Percentiles rank a stretch among this genome's conserved stretches.
These are phyloP conservation scores for Drosophila mercatorum DNA, from an alignment of 2,888 invertebrate genomes.

Conservation along the genomic window DNA sequence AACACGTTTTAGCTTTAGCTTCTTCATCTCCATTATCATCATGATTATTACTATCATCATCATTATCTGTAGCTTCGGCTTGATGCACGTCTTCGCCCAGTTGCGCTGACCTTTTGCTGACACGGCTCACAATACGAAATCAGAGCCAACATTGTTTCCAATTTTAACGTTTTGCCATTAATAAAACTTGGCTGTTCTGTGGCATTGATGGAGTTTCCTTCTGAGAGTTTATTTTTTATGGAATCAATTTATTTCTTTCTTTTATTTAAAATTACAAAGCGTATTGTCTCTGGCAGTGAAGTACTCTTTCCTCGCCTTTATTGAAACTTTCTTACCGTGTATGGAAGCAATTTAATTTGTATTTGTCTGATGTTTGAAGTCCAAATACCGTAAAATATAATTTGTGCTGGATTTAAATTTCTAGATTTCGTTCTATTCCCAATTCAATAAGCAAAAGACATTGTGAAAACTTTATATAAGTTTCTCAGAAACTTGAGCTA, in stretches of 20 bases:
- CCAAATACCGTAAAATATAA: background rate
- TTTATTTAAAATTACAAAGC: background rate
- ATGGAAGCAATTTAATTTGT: background rate
- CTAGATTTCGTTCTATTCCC: background rate
- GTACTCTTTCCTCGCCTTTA: background rate
- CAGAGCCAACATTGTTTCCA: conserved; percentile 47
- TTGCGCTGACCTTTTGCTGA: conserved; percentile 58
- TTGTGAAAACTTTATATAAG: background rate
- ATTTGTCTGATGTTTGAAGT: background rate
- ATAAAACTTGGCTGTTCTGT: conserved; percentile 17
- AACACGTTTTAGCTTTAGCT: conserved; percentile 53
- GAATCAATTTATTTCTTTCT: conserved; percentile 3
- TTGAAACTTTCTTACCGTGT: background rate
- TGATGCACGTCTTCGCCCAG: conserved; percentile 49
- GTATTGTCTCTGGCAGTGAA: background rate
- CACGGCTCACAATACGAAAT: conserved; percentile 54
- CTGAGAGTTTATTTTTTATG: background rate
- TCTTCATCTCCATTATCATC: conserved; percentile 7
- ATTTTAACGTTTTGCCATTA: conserved; percentile 34
- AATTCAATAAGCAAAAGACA: background rate
- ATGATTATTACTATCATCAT: conserved; percentile 12
- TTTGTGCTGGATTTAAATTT: background rate
- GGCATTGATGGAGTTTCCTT: conserved; percentile 9
- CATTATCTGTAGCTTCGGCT: conserved; percentile 37
- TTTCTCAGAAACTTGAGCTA: background rate